A percentile compares a stretch with the other conserved stretches of the same genome.
Evolutionary conservation across 1,140 invertebrate species (phyloP).

Genomic region (Nasonia vitripennis): DNA sequence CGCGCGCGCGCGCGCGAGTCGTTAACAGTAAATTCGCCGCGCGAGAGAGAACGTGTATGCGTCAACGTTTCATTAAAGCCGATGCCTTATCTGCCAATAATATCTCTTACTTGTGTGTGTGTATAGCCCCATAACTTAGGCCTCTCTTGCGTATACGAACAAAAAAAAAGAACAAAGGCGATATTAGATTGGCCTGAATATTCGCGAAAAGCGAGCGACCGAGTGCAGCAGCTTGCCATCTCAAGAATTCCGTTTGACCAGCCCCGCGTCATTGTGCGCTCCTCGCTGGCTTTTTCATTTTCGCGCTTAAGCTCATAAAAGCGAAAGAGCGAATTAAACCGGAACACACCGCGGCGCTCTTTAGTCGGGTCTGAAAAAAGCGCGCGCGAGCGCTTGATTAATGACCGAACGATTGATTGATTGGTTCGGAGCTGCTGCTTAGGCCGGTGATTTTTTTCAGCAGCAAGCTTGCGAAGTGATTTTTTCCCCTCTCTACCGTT

Average conservation of each 20-base stretch:
- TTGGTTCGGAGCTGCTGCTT: neutral
- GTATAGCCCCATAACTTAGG: neutral
- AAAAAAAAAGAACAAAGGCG: neutral
- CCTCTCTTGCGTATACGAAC: neutral
- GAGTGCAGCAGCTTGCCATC: neutral
- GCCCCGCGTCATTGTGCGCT: neutral
- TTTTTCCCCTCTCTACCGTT: neutral
- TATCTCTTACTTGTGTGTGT: neutral
- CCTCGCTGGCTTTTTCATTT: neutral
- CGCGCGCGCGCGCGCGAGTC: no score
- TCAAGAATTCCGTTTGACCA: conserved; percentile 34
- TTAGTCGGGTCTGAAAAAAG: neutral
- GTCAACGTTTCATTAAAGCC: neutral
- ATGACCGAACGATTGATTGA: neutral
- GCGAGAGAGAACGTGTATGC: neutral
- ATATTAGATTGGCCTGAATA: neutral
- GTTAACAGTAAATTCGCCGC: neutral
- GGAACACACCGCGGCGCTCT: neutral
- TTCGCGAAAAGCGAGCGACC: neutral
- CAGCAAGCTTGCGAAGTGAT: neutral
- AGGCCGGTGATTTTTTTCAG: neutral
- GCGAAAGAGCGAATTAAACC: neutral
- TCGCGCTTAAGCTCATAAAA: neutral
- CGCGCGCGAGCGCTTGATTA: neutral
- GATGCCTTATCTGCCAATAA: conserved; percentile 14